Evolutionary conservation across 2,113 vertebrate species (phyloP), one percentile per base, ranked within the genome.

Genomic region (Rallus limicola): DNA sequence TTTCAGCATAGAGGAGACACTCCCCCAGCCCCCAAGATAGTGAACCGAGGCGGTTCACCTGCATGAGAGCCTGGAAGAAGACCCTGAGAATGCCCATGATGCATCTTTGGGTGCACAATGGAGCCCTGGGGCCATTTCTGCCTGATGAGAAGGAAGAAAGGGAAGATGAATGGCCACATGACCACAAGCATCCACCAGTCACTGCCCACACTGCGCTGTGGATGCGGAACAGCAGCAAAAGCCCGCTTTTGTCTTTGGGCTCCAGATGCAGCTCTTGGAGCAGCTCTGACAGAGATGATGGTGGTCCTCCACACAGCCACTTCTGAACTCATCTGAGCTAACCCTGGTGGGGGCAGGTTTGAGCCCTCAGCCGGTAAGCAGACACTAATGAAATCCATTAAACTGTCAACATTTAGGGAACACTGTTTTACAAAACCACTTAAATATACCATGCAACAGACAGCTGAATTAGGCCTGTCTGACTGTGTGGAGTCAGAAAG

Each of bases 361-460:
- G 62, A 93, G 72, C 77, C 91, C 63, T 93, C 88, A 90, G 86
- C 71, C 9, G 0, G 46, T 91, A 91, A 64, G 68, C 84, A 95
- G 91, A 58, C 92, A 96, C 83, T 93, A 96, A 95, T 90, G 88
- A 97, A 97, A 96, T 93, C 95, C 96, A 96, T 97, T 97, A 97
- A 97, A 97, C 93, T 96, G 95, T 94, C 93, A 95, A 88, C 93
- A 95, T 96, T 95, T 94, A 97, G 77, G 88, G 91, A 95, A 93
- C 90, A 88, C 90, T 88, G 93, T 94, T 97, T 95, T 90, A 96
- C 90, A 92, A 93, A 95, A 94, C 95, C 93, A 94, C 93, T 97
- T 97, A 96, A 92, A 95, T 88, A 82, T 69, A 91, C 86, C 83
- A 94, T 64, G 77, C 91, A 93, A 91, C 50, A 96, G 93, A 96